Base-by-base conservation (phyloP, 2,797 vertebrate species). In the Rachycentron canadum region DNA sequence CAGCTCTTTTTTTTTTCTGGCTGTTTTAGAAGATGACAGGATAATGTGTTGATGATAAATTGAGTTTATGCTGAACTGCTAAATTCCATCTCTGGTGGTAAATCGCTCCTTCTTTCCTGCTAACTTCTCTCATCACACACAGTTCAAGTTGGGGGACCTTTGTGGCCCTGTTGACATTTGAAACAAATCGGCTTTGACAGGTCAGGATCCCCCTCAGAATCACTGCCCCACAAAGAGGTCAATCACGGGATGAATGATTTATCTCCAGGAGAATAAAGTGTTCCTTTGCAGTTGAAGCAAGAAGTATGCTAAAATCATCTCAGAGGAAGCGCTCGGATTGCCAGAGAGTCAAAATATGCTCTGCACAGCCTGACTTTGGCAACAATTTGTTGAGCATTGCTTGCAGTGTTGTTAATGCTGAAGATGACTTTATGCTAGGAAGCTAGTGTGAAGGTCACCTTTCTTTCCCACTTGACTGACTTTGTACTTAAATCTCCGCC, bases 11-110 rank as follows among this genome's bases (percentile, higher is more conserved):
- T 81, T 30, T 57, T 17, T 34, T 21, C 12, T 4, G 6, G 38
- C 69, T 81, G 74, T 90, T 83, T 86, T 91, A 88, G 84, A 93
- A 87, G 87, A 92, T 92, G 87, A 91, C 94, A 93, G 92, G 86
- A 91, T 93, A 96, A 95, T 95, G 72, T 82, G 72, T 91, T 67
- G 76, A 94, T 95, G 95, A 96, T 95, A 95, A 96, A 97, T 94
- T 92, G 86, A 89, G 91, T 95, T 95, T 94, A 94, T 92, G 45
- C 89, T 84, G 90, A 94, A 91, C 90, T 92, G 85, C 92, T 95
- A 92, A 92, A 95, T 95, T 95, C 90, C 91, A 91, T 95, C 91
- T 94, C 85, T 83, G 73, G 82, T 85, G 88, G 86, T 95, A 96
- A 96, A 96, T 96, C 92, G 94, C 88, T 86, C 71, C 53, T 69